Evolutionary conservation across 2,888 invertebrate genomes (phyloP).

Genomic region (Acleris cristana): DNA sequence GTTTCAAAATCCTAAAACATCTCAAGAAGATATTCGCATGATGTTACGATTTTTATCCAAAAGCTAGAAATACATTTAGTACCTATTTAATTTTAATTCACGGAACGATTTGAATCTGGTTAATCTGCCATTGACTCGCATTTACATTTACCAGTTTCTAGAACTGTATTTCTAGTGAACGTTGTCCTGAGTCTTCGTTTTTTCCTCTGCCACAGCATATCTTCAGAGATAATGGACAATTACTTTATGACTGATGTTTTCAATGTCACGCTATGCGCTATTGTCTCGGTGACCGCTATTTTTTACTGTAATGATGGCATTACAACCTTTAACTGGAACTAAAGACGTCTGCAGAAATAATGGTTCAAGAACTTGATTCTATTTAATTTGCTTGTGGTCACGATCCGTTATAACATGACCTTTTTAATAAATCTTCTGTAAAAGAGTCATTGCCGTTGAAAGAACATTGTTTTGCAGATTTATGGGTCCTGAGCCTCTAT

Average conservation of each 20-base stretch:
- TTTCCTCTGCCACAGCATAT: constrained; percentile 26
- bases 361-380: not conserved
- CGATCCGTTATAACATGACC: too few species aligned
- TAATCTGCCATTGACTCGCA: not conserved
- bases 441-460: too few species aligned
- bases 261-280: constrained; percentile 68
- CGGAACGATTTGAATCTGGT: too few species aligned
- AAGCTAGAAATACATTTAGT: too few species aligned
- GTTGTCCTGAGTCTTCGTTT: constrained; percentile 17
- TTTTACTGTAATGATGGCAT: constrained; percentile 42
- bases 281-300: constrained; percentile 57
- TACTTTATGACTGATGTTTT: constrained; percentile 56
- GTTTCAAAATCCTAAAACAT: too few species aligned
- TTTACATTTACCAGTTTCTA: not conserved
- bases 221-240: constrained; percentile 42
- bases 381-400: not conserved
- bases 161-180: constrained; percentile 19
- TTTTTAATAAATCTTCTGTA: too few species aligned
- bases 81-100: too few species aligned
- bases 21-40: too few species aligned
- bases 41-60: too few species aligned
- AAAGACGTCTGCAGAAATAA: not conserved
- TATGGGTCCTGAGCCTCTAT: too few species aligned
- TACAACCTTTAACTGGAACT: constrained; percentile 7
- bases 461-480: too few species aligned